Base-by-base conservation (phyloP, 1,140 invertebrate genomes). In the Drosophila miranda region DNA sequence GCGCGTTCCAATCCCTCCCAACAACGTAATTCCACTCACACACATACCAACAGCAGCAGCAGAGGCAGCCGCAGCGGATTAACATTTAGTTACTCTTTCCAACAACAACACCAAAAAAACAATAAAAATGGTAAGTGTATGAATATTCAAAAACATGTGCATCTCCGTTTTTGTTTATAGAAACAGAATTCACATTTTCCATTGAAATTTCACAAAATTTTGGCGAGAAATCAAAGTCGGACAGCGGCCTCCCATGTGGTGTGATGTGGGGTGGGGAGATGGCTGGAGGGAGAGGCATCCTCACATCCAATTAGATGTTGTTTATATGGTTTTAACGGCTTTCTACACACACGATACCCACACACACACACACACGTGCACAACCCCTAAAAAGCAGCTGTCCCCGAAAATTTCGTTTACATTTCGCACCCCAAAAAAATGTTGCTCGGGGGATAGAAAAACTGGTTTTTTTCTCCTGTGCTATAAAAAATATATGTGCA, bases 71-170 rank as follows among this genome's bases (percentile, higher is more conserved):
- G 81, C 83, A 86, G 82, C 81, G 82, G 81, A 86, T 87, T 87
- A 86, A 83, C 83, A 75, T 64, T 84, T 84, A 78, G 77, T 84
- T 71, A 84, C 75, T 84, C 69, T 78, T 87, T 87, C 74, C 82
- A 82, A 68, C 69, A 52, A 70, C 58, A 74, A 63, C 26, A 54
- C 59, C 45, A 64, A 26, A 26, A 26, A 26, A 26, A 74, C 59
- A 64, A 81, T 78, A 86, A 86, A 87, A 86, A 86, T 86, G 81
- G 81, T 86, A 86, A 86, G 82, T 87, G 57, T 48, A 81, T 69
- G 43, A 42, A 34, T 21, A 23, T 16, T 23, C 41, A 34, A 64
- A 50, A 58, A 63, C 57, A 58, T 63, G 69, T 75, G 59, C 34
- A 52, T 54, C 61, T 58, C 34, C 9, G 34, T 9, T 59, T 61